Base-by-base conservation (phyloP, 2,113 vertebrate species). In the Misgurnus anguillicaudatus region DNA sequence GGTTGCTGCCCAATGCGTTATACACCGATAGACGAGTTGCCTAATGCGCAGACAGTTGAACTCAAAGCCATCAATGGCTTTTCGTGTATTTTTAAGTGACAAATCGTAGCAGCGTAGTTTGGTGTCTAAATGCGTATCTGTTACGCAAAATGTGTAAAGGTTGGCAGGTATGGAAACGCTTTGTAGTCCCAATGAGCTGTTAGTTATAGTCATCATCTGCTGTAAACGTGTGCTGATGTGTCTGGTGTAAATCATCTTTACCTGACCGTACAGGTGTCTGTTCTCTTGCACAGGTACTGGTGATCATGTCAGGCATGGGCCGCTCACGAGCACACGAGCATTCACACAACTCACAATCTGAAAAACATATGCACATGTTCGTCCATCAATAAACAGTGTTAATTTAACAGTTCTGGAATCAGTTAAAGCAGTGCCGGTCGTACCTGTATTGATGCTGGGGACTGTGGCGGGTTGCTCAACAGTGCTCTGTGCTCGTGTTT, bases 331-430 rank as follows among this genome's bases (percentile, higher is more conserved):
- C 91, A 87, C 94, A 95, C 17, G 92, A 91, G 86, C 94, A 98
- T 19, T 94, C 92, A 83, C 95, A 96, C 67, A 80, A 47, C 82
- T 88, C 87, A 89, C 92, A 94, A 14, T 81, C 97, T 99, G 83
- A 9, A 57, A 47, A 75, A 64, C 57, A 72, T 9, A 77, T 6
- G 41, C 11, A 68, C 13, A 53, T 13, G 51, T 17, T 17, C 16
- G 16, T 19, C 14, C 7, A 17, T 19, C 6, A n/a, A 57, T 6
- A 17, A 51, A 14, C 14, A 5, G 48, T 14, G 48, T 51, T 14
- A 14, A 2, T 5, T 42, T 31, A 31, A 31, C 48, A 51, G 48
- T 16, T 14, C 2, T 16, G 11, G 13, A 57, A 57, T 6, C 53
- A 57, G 11, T 14, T 38, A 21, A 4, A 9, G 10, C n/a, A 4